Conservation (phyloP, 2,113 vertebrate genomes). For the Mixornis gularis region DNA sequence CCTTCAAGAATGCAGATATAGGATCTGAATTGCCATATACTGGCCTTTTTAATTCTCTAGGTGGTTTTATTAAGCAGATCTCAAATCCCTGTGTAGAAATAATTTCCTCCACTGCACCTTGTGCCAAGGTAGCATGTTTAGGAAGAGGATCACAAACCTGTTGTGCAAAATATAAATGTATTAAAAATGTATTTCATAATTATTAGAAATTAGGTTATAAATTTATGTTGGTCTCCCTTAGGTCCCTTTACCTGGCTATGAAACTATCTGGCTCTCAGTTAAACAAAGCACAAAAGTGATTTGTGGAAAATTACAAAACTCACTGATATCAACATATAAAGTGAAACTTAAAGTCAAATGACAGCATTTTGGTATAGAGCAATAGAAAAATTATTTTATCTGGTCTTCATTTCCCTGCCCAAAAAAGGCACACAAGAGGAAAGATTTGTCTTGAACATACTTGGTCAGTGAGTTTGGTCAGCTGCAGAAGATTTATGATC, state of each 20-base stretch:
- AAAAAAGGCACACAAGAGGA: not conserved
- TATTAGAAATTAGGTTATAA: not conserved
- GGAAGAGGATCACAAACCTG: not conserved
- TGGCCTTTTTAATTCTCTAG: not conserved
- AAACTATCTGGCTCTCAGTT: not conserved
- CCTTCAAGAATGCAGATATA: not conserved
- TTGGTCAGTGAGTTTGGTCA: rapidly evolving
- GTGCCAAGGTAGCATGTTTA: not conserved
- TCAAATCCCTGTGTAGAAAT: not conserved
- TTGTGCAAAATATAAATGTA: not conserved
- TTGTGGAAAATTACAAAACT: not conserved
- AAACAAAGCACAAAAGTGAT: not conserved
- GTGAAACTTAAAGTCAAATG: not conserved
- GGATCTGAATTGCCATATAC: not conserved
- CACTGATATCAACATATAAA: not conserved
- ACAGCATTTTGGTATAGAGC: not conserved
- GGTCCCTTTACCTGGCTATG: not conserved
- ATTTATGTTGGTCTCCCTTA: not conserved
- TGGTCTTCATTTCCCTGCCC: not conserved
- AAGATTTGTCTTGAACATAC: not conserved
- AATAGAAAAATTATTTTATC: not conserved
- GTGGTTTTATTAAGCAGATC: not conserved
- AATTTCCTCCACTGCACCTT: not conserved
- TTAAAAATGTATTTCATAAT: not conserved
- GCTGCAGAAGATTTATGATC: not conserved